Evolutionary conservation across 2,888 invertebrate species (phyloP), one percentile per base, ranked within the genome.

Genomic region (Pardosa pseudoannulata): DNA sequence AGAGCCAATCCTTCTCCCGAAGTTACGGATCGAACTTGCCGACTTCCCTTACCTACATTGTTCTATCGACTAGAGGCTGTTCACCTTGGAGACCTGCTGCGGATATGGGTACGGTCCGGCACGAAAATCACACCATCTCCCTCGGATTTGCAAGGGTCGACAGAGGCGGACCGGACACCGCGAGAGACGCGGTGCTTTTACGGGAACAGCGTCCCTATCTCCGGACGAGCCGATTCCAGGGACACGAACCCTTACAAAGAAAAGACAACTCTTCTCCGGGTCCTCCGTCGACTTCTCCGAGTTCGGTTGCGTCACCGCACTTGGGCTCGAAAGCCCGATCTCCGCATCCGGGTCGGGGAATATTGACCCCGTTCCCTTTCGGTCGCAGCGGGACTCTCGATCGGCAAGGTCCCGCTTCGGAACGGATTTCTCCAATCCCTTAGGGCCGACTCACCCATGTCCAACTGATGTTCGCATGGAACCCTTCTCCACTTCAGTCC

Each of bases 71-170:
- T 93, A 94, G 93, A 94, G 94, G 93, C 93, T 94, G 92, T 92
- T 93, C 92, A 94, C 94, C 94, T 94, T 93, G 94, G 94, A 94
- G 94, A 94, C 94, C 94, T 94, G 94, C 93, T 94, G 94, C 94
- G 94, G 94, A 94, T 94, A 94, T 94, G 93, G 83, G 89, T 89
- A 89, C 89, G 89, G 71, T 39, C 88, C 56, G 80, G 82, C 79
- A 46, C 75, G 81, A 88, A 76, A 76, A 65, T 81, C 62, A 88
- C 67, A 68, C 64, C 56, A 23, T 39, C 79, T 71, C 71, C 71
- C 71, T 62, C 62, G 39, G 64, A 36, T 74, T 74, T 62, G 2
- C 41, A 71, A 46, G 71, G 72, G 50, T 6, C 72, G 72, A 50
- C 72, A 72, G 72, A 65, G 65, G 65, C 89, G 89, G 90, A 88